Evolutionary conservation across 2,888 invertebrate species (phyloP), one percentile per base, ranked within the genome.

Genomic region (Acheta domesticus): DNA sequence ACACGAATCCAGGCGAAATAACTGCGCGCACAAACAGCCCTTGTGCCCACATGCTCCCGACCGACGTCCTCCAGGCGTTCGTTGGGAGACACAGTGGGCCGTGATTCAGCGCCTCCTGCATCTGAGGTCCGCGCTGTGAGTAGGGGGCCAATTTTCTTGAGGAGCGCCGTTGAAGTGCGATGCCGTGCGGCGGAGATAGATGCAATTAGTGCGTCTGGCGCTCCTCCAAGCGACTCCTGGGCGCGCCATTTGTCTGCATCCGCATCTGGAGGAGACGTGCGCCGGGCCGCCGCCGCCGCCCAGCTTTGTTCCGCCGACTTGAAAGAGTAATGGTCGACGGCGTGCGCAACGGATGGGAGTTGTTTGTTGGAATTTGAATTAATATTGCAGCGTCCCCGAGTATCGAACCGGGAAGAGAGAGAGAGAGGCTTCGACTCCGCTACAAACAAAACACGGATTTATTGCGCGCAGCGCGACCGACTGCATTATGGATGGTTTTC

Each of bases 401-500:
- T n/a, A 19, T n/a, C 62, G 62, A 62, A 62, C n/a, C 62, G 14
- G 16, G 62, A n/a, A n/a, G n/a, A n/a, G 62, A 62, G 23, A 36
- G 36, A 36, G 36, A 36, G 36, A 36, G 36, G 36, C n/a, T 62
- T 19, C 62, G 14, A n/a, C 16, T 62, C 62, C 14, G 62, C 62
- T 62, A n/a, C 16, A n/a, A 62, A 62, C 62, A 62, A 62, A 62
- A 62, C 62, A 62, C 62, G 62, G n/a, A 62, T 62, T 62, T 62
- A 62, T 62, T n/a, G 62, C n/a, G 14, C 62, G 14, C 62, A 5
- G 62, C 16, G 14, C 62, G 62, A 14, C 16, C 62, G n/a, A 62
- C 62, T 62, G n/a, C 62, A 62, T 62, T 62, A 62, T 62, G 62
- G n/a, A 62, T 62, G 62, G 62, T 62, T 62, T 62, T n/a, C 62